A percentile compares a stretch with the other conserved stretches of the same genome.
These are phyloP conservation scores for Canis aureus DNA, from an alignment of 2,113 vertebrate species.

Conservation along the genomic window DNA sequence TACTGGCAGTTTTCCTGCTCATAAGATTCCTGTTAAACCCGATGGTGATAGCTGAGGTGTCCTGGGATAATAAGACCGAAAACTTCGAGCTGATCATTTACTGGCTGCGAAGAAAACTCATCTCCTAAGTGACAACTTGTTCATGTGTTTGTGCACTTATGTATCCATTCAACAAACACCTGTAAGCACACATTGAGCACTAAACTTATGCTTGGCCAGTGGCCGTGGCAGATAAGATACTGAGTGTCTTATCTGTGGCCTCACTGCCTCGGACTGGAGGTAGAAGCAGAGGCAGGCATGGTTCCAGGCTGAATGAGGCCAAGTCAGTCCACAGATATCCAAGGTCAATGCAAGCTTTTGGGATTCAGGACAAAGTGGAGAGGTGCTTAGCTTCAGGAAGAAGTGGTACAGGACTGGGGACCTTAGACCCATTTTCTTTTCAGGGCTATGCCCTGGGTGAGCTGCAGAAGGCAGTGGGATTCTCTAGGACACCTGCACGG, in stretches of 20 bases:
- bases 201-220: neutral
- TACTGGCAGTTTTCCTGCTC: neutral
- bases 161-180: neutral
- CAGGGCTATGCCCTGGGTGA: too few species aligned
- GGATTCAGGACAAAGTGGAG: neutral
- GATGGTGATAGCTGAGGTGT: neutral
- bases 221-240: too few species aligned
- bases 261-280: neutral
- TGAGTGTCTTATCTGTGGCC: neutral
- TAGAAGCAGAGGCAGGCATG: neutral
- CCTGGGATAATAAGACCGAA: neutral
- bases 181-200: neutral
- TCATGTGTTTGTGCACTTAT: neutral
- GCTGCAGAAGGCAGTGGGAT: too few species aligned
- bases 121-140: neutral
- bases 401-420: neutral
- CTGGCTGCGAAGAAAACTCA: neutral
- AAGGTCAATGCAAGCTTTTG: neutral
- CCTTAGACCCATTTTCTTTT: neutral
- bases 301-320: neutral
- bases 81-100: neutral
- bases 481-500: neutral
- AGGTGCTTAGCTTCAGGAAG: neutral
- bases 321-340: neutral
- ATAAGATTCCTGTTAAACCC: neutral